These are phyloP conservation scores for Gulo gulo DNA, from an alignment of 2,113 vertebrate genomes.

Conservation along the genomic window DNA sequence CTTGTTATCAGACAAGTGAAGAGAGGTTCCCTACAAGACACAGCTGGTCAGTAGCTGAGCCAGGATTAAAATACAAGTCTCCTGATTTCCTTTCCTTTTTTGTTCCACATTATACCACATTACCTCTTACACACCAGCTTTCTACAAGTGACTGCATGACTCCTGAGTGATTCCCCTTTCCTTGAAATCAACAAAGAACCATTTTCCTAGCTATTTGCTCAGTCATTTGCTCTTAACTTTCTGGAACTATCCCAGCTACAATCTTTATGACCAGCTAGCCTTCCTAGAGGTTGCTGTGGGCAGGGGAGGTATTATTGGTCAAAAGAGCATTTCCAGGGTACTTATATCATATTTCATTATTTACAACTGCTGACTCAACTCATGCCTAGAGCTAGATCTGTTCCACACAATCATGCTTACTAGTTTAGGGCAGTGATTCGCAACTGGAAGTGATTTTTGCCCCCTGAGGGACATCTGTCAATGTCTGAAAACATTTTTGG, in stretches of 20 bases:
- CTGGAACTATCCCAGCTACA: background rate
- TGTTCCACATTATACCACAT: background rate
- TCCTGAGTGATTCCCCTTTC: background rate
- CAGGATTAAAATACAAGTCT: background rate
- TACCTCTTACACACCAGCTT: slow-evolving; percentile 21
- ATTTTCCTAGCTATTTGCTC: slow-evolving; percentile 18
- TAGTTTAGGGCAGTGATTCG: background rate
- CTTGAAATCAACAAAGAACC: background rate
- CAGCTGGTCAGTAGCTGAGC: background rate
- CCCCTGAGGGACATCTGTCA: background rate
- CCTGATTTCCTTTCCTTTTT: background rate
- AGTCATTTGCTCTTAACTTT: background rate
- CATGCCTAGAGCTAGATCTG: background rate
- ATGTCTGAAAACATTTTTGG: background rate
- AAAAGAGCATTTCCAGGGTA: background rate
- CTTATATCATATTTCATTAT: background rate
- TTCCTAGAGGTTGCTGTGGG: background rate
- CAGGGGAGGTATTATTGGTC: background rate
- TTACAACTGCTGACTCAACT: background rate
- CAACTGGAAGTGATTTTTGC: background rate
- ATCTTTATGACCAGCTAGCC: background rate
- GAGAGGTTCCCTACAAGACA: background rate
- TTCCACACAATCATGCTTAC: background rate
- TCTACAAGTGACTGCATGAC: background rate
- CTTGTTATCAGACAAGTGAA: background rate